Percentiles rank a stretch among this genome's conserved stretches.
These are phyloP conservation scores for Aphyosemion australe DNA, from an alignment of 2,113 vertebrate species.

Conservation along the genomic window DNA sequence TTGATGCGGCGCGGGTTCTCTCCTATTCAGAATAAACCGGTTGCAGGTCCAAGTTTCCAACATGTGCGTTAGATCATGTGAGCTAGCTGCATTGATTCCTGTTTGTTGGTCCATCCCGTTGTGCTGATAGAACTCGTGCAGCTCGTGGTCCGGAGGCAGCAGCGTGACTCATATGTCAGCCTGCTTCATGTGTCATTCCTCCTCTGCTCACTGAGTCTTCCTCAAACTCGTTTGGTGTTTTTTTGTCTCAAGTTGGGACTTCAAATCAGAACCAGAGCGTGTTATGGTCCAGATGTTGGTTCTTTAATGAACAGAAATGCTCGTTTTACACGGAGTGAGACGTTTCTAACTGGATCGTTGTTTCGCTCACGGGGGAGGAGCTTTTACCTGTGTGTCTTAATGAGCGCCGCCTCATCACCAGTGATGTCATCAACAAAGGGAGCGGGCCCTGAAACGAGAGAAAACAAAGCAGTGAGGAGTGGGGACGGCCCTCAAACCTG, in stretches of 20 bases:
- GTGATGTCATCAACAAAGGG: constrained; percentile 44
- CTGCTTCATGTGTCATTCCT: not conserved
- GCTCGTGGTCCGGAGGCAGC: not conserved
- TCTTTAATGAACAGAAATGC: too few relatives aligned
- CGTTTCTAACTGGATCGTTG: constrained; percentile 7
- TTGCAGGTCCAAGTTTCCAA: too few relatives aligned
- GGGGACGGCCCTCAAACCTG: constrained; percentile 61
- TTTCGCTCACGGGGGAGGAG: constrained; percentile 25
- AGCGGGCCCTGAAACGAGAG: constrained; percentile 59
- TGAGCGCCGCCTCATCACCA: constrained; percentile 44
- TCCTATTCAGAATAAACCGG: too few relatives aligned
- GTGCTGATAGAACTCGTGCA: not conserved
- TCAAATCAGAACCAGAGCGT: not conserved
- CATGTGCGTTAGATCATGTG: not conserved
- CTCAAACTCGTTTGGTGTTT: not conserved
- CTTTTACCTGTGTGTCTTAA: constrained; percentile 53
- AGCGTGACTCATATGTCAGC: constrained; percentile 2
- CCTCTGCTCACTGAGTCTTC: not conserved
- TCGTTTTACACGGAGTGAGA: too few relatives aligned
- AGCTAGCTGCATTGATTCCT: not conserved
- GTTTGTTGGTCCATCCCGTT: not conserved
- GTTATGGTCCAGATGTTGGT: not conserved
- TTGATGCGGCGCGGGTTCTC: too few relatives aligned
- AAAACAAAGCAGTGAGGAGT: constrained; percentile 56
- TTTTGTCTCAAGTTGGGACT: not conserved